Base-by-base conservation (phyloP, 1,140 invertebrate genomes). In the Cotesia vestalis region DNA sequence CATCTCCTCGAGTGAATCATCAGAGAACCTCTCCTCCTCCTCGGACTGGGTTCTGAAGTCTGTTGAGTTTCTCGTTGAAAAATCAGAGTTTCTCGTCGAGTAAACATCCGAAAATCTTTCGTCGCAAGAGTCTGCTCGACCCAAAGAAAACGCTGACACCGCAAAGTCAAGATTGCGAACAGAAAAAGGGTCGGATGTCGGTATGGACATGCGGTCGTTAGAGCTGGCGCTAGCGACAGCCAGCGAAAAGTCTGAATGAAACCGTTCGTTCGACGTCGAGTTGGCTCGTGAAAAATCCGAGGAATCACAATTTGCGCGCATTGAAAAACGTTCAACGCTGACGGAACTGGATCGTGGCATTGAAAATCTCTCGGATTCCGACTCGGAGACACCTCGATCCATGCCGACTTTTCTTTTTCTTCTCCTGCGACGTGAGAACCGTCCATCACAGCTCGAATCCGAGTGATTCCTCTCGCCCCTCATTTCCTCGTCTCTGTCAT, bases 1-100 rank as follows among this genome's bases (percentile, higher is more conserved):
- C 78, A 89, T 78, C 55, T 93, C 92, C 81, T 95, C 94, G 61
- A 94, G 80, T 3, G 93, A 94, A 81, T 95, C 93, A 81, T 95
- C 94, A 4, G 93, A 94, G 81, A 94, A 94, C 73, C 91, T 90
- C 74, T 92, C 92, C 75, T 90, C 90, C 75, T 93, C 92, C 70
- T 92, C 91, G 8, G 84, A 85, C 67, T 86, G 86, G n/a, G 81
- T 86, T 11, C 84, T 80, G 62, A 87, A 87, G 52, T 87, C 85
- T 2, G 83, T 85, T 1, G 85, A 87, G 57, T 86, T 86, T 57
- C 85, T 78, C 4, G 84, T 84, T 3, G 81, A 86, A 55, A 81
- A 86, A 69, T 83, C 86, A 12, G 81, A 88, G 63, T 83, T 86
- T 63, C 84, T 78, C 34, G 83, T 86, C 8, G 85, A 87, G 66